These are phyloP conservation scores for Gymnodraco acuticeps DNA, from an alignment of 2,797 vertebrate genomes.

Conservation along the genomic window DNA sequence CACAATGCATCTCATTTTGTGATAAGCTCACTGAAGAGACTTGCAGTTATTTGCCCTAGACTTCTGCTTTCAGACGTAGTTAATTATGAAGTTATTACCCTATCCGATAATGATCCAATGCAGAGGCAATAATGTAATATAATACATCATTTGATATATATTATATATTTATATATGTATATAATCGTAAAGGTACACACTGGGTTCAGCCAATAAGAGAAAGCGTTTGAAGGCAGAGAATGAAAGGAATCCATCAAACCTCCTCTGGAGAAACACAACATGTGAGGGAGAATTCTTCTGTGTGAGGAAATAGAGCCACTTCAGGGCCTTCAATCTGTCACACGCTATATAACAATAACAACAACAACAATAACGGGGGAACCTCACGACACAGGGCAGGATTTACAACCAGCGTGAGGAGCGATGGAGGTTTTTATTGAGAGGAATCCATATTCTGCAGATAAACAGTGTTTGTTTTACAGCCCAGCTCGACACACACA, in stretches of 20 bases:
- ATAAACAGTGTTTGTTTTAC: slow-evolving; percentile 47
- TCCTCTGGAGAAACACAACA: slow-evolving; percentile 42
- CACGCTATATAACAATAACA: slow-evolving; percentile 7
- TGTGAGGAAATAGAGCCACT: slow-evolving; percentile 69
- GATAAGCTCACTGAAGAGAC: no score
- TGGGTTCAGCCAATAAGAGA: slow-evolving; percentile 25
- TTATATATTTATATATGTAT: no score
- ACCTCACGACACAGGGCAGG: slow-evolving; percentile 28
- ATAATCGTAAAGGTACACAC: not conserved
- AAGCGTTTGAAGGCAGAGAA: slow-evolving; percentile 42
- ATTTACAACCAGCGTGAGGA: slow-evolving; percentile 50
- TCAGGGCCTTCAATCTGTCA: slow-evolving; percentile 59
- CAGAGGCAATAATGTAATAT: no score
- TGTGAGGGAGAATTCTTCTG: slow-evolving; percentile 40
- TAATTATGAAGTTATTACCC: no score
- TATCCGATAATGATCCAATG: no score
- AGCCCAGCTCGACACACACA: slow-evolving; percentile 27
- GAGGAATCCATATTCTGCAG: slow-evolving; percentile 66
- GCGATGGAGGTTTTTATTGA: slow-evolving; percentile 55
- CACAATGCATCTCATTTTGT: no score
- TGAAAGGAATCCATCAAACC: slow-evolving; percentile 61
- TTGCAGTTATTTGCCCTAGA: no score
- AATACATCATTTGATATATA: no score
- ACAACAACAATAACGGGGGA: slow-evolving; percentile 52
- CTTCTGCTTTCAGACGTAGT: no score